A percentile compares a stretch with the other conserved stretches of the same genome.
These are phyloP conservation scores for Lanistes nyassanus DNA, from an alignment of 1,140 invertebrate genomes.

Conservation along the genomic window DNA sequence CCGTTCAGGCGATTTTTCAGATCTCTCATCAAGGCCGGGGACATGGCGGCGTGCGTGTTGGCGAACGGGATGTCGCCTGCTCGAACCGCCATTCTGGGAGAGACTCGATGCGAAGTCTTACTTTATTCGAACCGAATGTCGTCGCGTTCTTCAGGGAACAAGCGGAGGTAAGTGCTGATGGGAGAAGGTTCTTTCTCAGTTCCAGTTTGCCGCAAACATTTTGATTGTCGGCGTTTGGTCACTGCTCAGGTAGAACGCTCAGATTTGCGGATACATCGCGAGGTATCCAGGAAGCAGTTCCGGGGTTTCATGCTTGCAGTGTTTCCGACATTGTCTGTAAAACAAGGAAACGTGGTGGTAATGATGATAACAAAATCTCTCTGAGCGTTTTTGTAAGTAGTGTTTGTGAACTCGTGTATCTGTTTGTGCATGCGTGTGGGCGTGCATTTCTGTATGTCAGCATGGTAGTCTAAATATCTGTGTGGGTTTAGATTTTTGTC, in stretches of 20 bases:
- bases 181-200: background rate
- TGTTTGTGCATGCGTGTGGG: background rate
- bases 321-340: background rate
- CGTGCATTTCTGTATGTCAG: background rate
- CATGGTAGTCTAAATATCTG: no score
- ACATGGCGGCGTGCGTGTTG: slow-evolving; percentile 20
- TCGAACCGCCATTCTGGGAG: no score
- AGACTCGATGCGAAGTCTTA: background rate
- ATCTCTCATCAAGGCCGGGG: slow-evolving; percentile 13
- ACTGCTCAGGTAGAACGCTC: background rate
- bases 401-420: background rate
- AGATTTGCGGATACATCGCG: background rate
- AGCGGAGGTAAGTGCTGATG: background rate
- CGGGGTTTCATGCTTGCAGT: background rate
- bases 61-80: background rate
- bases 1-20: slow-evolving; percentile 1
- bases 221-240: background rate
- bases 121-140: background rate
- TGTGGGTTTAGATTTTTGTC: no score
- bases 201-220: background rate
- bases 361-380: background rate
- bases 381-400: background rate
- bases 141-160: no score
- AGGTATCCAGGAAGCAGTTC: background rate
- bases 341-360: background rate